A percentile compares a stretch with the other conserved stretches of the same genome.
These are phyloP conservation scores for Macrobrachium nipponense DNA, from an alignment of 1,140 invertebrate genomes.

Conservation along the genomic window DNA sequence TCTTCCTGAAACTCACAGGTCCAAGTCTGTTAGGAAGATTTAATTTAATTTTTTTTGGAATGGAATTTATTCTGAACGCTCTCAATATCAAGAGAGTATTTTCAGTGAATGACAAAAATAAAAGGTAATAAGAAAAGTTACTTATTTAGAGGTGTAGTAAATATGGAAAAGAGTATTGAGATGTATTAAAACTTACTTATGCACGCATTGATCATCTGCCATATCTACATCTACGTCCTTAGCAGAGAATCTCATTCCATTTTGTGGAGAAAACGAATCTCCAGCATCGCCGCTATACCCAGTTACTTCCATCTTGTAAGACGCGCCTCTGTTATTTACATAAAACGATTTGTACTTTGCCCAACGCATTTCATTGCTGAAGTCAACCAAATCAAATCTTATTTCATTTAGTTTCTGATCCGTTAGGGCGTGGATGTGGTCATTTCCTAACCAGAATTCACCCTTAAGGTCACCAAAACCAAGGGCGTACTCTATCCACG, in stretches of 20 bases:
- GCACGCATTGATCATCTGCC: constrained; percentile 61
- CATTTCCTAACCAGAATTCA: constrained; percentile 69
- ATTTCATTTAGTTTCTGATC: constrained; percentile 52
- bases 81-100: too few species aligned
- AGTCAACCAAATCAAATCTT: constrained; percentile 64
- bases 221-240: constrained; percentile 65
- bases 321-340: constrained; percentile 49
- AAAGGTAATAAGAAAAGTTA: too few species aligned
- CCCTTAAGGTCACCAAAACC: constrained; percentile 70
- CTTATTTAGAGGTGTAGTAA: too few species aligned
- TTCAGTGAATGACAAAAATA: too few species aligned
- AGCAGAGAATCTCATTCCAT: constrained; percentile 65
- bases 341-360: constrained; percentile 64
- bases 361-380: constrained; percentile 55
- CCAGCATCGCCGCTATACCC: constrained; percentile 62
- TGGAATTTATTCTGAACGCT: too few species aligned
- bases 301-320: constrained; percentile 57
- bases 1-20: too few species aligned
- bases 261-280: constrained; percentile 53
- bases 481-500: constrained; percentile 71
- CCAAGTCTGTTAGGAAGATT: too few species aligned
- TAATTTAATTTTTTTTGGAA: too few species aligned
- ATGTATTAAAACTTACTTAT: neutral
- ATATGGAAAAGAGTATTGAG: neutral
- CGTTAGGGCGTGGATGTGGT: constrained; percentile 63